Evolutionary conservation across 2,888 invertebrate species (phyloP).

Genomic region (Eulithis testata): DNA sequence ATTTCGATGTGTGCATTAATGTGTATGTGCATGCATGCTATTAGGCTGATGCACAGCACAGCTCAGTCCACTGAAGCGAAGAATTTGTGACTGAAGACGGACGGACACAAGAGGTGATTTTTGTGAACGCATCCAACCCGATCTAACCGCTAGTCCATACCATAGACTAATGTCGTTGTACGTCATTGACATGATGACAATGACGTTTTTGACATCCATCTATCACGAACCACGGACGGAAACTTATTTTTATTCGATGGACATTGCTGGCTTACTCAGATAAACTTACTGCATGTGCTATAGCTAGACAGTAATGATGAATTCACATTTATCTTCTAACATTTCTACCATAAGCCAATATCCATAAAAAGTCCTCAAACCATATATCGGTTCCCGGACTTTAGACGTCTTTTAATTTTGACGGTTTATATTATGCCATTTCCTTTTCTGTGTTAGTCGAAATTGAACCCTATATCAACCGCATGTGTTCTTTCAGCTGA

Average conservation of each 20-base stretch:
- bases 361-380: conserved; percentile 34
- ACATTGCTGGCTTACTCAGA: conserved; percentile 19
- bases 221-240: too few relatives aligned
- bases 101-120: too few relatives aligned
- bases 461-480: conserved; percentile 79
- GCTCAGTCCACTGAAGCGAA: too few relatives aligned
- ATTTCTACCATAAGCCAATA: conserved; percentile 40
- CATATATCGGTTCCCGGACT: conserved; percentile 25
- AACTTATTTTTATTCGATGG: conserved; percentile 1
- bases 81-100: too few relatives aligned
- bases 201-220: too few relatives aligned
- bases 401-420: conserved; percentile 42
- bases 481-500: conserved; percentile 84
- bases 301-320: conserved; percentile 23
- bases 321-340: neutral
- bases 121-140: too few relatives aligned
- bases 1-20: too few relatives aligned
- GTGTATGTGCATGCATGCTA: too few relatives aligned
- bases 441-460: conserved; percentile 61
- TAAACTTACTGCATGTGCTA: neutral
- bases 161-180: too few relatives aligned
- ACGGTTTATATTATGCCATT: conserved; percentile 41
- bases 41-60: too few relatives aligned
- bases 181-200: too few relatives aligned
- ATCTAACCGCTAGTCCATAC: too few relatives aligned